A percentile compares a stretch with the other conserved stretches of the same genome.
phyloP scores from a whole-genome alignment of 92 coral and sea anemone species.

The Blastomussa wellsi region DNA sequence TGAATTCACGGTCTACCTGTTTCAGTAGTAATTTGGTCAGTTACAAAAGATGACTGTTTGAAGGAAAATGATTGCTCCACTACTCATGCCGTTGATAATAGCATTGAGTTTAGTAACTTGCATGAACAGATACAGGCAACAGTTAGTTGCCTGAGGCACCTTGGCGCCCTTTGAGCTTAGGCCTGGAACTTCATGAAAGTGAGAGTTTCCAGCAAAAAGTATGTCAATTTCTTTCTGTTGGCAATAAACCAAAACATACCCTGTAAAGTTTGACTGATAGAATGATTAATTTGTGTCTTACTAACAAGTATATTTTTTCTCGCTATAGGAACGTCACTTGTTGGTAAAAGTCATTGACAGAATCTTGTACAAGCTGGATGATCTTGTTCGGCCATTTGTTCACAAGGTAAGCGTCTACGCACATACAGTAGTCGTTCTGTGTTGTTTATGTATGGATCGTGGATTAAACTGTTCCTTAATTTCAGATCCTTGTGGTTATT shows the following conservation, averaged over 20 bases:
- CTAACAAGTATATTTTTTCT: not conserved
- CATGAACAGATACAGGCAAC: no score
- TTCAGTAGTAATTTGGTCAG: no score
- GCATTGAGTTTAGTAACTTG: no score
- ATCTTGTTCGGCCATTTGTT: constrained; percentile 98
- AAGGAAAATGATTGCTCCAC: no score
- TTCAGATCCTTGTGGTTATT: constrained; percentile 98
- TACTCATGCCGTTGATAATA: no score
- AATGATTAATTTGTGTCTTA: not conserved
- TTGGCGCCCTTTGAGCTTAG: no score
- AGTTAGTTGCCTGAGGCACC: no score
- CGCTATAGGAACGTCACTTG: constrained; percentile 93
- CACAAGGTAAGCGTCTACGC: constrained; percentile 78
- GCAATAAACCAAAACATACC: not conserved
- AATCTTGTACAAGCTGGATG: constrained; percentile 96
- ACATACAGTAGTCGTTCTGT: not conserved
- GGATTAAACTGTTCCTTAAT: not conserved
- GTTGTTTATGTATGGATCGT: not conserved
- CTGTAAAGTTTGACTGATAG: not conserved
- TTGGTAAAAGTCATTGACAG: constrained; percentile 99
- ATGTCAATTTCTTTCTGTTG: not conserved
- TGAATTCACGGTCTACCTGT: no score
- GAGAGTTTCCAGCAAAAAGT: no score
- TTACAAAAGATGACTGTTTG: no score
- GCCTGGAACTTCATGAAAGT: no score